Conservation (phyloP, 1,140 invertebrate species). For the Ostrea denselamellosa region DNA sequence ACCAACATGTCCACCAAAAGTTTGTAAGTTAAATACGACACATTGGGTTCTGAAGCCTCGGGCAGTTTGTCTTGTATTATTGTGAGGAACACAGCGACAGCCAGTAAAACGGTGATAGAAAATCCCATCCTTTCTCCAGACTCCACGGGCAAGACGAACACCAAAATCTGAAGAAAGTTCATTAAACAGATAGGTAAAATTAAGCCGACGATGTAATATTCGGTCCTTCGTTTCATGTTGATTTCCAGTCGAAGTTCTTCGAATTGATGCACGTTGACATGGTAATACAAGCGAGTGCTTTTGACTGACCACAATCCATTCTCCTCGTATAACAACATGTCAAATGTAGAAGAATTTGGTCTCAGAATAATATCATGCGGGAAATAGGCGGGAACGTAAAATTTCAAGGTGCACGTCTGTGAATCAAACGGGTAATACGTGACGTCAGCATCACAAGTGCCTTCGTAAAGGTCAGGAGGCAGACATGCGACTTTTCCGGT, state of each 20-base stretch:
- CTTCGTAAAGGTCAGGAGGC: constrained; percentile 42
- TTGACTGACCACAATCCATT: constrained; percentile 81
- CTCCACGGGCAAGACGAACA: constrained; percentile 81
- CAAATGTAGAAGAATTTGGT: constrained; percentile 79
- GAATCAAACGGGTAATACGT: constrained; percentile 86
- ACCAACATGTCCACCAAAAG: neutral
- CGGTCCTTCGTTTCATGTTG: constrained; percentile 56
- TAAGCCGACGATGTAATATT: constrained; percentile 79
- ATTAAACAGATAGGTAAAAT: constrained; percentile 82
- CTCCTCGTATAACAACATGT: constrained; percentile 80
- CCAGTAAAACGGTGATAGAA: constrained; percentile 81
- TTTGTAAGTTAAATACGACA: constrained; percentile 25
- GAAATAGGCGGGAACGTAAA: constrained; percentile 60
- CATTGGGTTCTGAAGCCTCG: constrained; percentile 77
- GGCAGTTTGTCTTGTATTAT: constrained; percentile 82
- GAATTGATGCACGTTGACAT: neutral
- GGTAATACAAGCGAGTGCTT: neutral
- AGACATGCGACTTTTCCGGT: constrained; percentile 31
- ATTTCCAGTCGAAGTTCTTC: constrained; percentile 60
- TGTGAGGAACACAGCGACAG: constrained; percentile 82
- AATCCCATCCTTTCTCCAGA: constrained; percentile 82
- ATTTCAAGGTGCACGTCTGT: constrained; percentile 83
- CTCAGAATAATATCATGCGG: constrained; percentile 77
- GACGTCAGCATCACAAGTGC: constrained; percentile 93
- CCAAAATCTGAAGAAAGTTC: constrained; percentile 80